Conservation (phyloP, 1,140 invertebrate species). For the Pararge aegeria region DNA sequence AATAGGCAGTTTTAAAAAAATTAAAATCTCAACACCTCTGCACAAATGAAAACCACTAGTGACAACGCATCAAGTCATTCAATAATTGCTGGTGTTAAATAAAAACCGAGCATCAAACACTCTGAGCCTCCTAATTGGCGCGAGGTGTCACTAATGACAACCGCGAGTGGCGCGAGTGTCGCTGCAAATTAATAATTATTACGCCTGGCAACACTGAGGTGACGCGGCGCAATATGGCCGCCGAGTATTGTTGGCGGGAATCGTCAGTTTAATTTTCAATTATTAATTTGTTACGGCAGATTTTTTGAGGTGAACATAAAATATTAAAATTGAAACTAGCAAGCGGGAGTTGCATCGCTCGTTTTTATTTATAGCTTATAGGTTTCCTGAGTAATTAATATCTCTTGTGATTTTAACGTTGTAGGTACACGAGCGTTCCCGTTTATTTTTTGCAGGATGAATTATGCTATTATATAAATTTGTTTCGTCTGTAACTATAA, state of each 20-base stretch:
- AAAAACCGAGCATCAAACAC: constrained; percentile 59
- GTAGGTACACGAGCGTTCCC: neutral
- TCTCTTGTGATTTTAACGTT: neutral
- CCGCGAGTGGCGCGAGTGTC: constrained; percentile 59
- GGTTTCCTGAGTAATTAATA: constrained; percentile 6
- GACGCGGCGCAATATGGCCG: constrained; percentile 65
- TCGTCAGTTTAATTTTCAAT: constrained; percentile 54
- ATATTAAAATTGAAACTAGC: constrained; percentile 5
- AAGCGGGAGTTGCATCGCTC: constrained; percentile 5
- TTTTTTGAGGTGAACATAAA: constrained; percentile 6
- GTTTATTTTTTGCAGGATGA: neutral
- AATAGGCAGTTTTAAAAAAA: constrained; percentile 27
- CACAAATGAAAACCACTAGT: constrained; percentile 44
- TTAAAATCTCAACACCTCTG: constrained; percentile 39
- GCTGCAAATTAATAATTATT: constrained; percentile 77
- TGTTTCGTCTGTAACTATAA: neutral
- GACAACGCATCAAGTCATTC: constrained; percentile 43
- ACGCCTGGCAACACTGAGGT: constrained; percentile 70
- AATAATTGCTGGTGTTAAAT: constrained; percentile 49
- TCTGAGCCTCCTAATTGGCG: constrained; percentile 71
- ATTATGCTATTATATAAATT: neutral
- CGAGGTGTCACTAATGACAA: constrained; percentile 75
- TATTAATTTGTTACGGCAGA: constrained; percentile 23
- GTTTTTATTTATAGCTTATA: constrained; percentile 6
- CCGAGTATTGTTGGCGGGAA: constrained; percentile 59